phyloP scores from a whole-genome alignment of 2,888 invertebrate species.

The Leptinotarsa peninsularis region DNA sequence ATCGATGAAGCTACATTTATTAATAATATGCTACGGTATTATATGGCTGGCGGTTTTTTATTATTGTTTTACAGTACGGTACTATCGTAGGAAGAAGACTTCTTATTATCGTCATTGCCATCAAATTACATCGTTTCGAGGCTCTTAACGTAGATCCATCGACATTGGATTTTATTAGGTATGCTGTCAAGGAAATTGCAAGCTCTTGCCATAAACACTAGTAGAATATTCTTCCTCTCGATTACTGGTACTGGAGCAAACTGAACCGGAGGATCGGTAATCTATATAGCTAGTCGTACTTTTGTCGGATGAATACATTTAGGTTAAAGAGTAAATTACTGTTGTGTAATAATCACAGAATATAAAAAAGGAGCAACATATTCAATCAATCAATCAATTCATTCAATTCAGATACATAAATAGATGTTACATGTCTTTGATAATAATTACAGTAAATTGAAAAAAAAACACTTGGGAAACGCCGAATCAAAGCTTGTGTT shows the following conservation, averaged over 20 bases:
- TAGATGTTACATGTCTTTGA: too few relatives aligned
- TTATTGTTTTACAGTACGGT: constrained; percentile 42
- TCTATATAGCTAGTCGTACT: too few relatives aligned
- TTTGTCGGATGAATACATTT: too few relatives aligned
- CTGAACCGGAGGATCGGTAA: constrained; percentile 5
- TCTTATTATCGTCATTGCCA: constrained; percentile 29
- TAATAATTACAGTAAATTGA: too few relatives aligned
- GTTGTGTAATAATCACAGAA: too few relatives aligned
- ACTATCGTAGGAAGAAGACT: constrained; percentile 43
- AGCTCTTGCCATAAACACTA: constrained; percentile 40
- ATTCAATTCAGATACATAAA: too few relatives aligned
- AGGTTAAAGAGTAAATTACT: too few relatives aligned
- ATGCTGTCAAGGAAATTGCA: constrained; percentile 40
- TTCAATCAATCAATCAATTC: too few relatives aligned
- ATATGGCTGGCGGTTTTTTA: constrained; percentile 50
- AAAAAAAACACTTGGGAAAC: too few relatives aligned
- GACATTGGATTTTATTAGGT: constrained; percentile 48
- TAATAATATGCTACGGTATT: constrained; percentile 52
- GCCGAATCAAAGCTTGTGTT: too few relatives aligned
- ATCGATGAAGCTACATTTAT: constrained; percentile 36
- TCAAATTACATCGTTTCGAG: constrained; percentile 40
- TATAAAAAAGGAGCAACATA: too few relatives aligned
- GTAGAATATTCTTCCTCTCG: constrained; percentile 34
- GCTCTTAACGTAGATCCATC: constrained; percentile 45
- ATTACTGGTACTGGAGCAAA: constrained; percentile 12